Base-by-base conservation (phyloP, 2,113 vertebrate species). In the Pleuronectes platessa region DNA sequence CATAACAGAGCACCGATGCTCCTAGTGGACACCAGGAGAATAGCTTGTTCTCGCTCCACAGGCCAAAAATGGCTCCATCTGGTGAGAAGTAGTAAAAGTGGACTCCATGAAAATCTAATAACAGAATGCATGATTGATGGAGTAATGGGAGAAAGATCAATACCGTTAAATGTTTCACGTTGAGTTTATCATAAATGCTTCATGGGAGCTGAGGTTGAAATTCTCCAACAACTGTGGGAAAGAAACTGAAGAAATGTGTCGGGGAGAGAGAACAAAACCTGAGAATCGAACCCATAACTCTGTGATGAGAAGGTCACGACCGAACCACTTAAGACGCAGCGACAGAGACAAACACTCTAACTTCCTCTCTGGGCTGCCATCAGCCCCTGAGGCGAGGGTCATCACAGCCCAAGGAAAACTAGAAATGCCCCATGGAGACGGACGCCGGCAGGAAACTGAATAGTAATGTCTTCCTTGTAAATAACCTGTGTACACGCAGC, bases 391-490 rank as follows among this genome's bases (percentile, higher is more conserved):
- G 58, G 76, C 74, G 81, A 89, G 81, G 72, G 65, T 71, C 82
- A 84, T 86, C 80, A 85, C 62, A 66, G 69, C 45, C 60, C 21
- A 71, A 73, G 54, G 53, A 86, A 81, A 83, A 31, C 68, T 26
- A 73, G 81, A 76, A 40, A 64, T 23, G 61, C 74, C 86, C 83
- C 24, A 24, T 11, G 11, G 81, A 86, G 77, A 87, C 1, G 53
- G 85, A 83, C 81, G 83, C 58, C 53, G 35, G 74, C 53, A 42
- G 74, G 75, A 82, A 80, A 83, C 68, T 11, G 56, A 74, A 87
- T 68, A 81, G 66, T 74, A 75, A 82, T 89, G 82, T 85, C 72
- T 85, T 54, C 62, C 59, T 79, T 88, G 81, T 86, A 83, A 87
- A 88, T 79, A 86, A 88, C 87, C 77, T 61, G 58, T 47, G 61